Evolutionary conservation across 2,888 invertebrate genomes (phyloP), one percentile per base, ranked within the genome.

Genomic region (Imbricaverruca yamaguchii): DNA sequence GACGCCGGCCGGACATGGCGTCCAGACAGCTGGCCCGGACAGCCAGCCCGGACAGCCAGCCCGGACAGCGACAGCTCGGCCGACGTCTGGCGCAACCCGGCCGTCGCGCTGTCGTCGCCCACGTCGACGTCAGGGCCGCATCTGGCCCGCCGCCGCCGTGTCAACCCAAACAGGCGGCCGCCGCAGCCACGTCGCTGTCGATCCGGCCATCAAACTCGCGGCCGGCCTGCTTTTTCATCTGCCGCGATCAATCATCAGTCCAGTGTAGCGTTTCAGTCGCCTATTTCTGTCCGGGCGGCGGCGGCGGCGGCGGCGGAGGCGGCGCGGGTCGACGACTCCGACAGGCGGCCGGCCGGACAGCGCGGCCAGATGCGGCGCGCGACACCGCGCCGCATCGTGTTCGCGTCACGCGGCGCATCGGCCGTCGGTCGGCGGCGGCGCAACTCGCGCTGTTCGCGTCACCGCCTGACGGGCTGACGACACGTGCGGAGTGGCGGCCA

Each of bases 181-280:
- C n/a, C 69, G 69, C 25, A 10, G 18, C 53, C 53, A 55, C 55
- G 74, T 18, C 55, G 65, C 74, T 74, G 74, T 74, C 74, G 74
- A 74, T 74, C 74, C 74, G 74, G 74, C 55, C 74, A 55, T 74
- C 74, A 74, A 53, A 74, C 74, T n/a, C 21, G 65, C 15, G n/a
- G 74, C 74, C 74, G 74, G 23, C 61, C 74, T 74, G 74, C 74
- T 74, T 74, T 74, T 74, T 74, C 74, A 74, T 74, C 74, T 74
- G 74, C 53, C 74, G 53, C 74, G 74, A 74, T 74, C 74, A 74
- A 74, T 74, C 74, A 74, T 74, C 74, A 55, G 74, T 23, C 53
- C 74, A 69, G 74, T 74, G 74, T 74, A 55, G 74, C 74, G 74
- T 74, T 74, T 53, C 74, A 21, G 23, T 2, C 18, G 23, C 23